phyloP scores from a whole-genome alignment of 2,888 invertebrate genomes.

The Acrocyrtus sp. region DNA sequence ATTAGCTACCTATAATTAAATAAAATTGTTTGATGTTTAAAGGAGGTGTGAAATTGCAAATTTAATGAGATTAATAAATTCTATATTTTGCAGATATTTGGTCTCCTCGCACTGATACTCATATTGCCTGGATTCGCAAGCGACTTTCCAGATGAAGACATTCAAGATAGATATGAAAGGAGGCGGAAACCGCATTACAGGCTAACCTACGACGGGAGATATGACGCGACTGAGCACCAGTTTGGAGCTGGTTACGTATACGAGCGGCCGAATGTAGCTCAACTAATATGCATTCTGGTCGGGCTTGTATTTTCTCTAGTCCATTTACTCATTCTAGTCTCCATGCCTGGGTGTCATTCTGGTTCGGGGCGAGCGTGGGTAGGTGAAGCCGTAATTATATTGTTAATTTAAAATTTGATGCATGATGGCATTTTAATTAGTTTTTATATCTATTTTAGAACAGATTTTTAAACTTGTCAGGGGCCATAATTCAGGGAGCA shows the following conservation, averaged over 20 bases:
- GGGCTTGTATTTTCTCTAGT: constrained; percentile 7
- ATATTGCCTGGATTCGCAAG: constrained; percentile 16
- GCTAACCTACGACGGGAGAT: constrained; percentile 9
- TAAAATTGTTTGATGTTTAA: neutral
- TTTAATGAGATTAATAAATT: neutral
- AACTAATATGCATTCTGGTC: constrained; percentile 11
- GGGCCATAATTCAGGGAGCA: constrained; percentile 4
- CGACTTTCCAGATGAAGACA: constrained; percentile 7
- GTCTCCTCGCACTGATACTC: constrained; percentile 7
- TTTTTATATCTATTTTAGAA: constrained; percentile 19
- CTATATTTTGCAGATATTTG: neutral
- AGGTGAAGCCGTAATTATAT: neutral
- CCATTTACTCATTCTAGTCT: constrained; percentile 8
- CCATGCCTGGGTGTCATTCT: neutral
- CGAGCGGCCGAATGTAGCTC: constrained; percentile 12
- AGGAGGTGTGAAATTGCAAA: neutral
- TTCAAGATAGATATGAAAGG: constrained; percentile 11
- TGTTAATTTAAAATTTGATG: neutral
- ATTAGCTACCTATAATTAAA: neutral
- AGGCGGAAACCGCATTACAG: neutral
- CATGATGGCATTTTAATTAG: neutral
- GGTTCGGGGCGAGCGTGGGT: constrained; percentile 11
- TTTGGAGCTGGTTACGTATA: constrained; percentile 19
- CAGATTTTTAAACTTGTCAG: constrained; percentile 25
- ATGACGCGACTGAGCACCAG: neutral